Evolutionary conservation across 2,797 vertebrate species (phyloP).

Genomic region (Crenuchus spilurus): DNA sequence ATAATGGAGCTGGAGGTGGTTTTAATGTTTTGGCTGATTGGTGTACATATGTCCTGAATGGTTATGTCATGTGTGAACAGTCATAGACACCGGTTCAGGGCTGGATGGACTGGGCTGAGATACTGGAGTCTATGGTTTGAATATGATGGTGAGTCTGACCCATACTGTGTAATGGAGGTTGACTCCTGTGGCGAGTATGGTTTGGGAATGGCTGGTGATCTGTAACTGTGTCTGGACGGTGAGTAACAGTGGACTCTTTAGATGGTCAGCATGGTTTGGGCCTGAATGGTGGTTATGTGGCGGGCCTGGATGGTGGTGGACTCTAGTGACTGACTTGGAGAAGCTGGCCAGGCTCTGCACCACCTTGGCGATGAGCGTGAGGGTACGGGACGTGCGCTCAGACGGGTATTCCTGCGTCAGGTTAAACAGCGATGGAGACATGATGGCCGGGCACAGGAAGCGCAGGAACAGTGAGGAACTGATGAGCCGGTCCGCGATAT

Average conservation of each 20-base stretch:
- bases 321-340: constrained; percentile 87
- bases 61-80: no score
- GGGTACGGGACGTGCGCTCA: constrained; percentile 92
- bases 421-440: constrained; percentile 95
- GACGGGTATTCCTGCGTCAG: constrained; percentile 96
- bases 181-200: neutral
- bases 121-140: no score
- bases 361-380: constrained; percentile 97
- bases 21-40: no score
- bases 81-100: no score
- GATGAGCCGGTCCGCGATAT: constrained; percentile 94
- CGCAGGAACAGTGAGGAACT: constrained; percentile 95
- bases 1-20: no score
- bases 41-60: no score
- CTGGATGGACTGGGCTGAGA: no score
- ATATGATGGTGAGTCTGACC: neutral
- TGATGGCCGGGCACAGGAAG: constrained; percentile 95
- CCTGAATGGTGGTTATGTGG: constrained; percentile 9
- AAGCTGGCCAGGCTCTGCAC: constrained; percentile 99
- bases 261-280: neutral
- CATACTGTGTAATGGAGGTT: neutral
- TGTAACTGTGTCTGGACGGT: neutral
- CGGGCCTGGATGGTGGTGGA: constrained; percentile 46
- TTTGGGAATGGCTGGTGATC: neutral
- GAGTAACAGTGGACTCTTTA: neutral